phyloP scores from a whole-genome alignment of 2,888 invertebrate genomes.

The Eremobia ochroleuca region DNA sequence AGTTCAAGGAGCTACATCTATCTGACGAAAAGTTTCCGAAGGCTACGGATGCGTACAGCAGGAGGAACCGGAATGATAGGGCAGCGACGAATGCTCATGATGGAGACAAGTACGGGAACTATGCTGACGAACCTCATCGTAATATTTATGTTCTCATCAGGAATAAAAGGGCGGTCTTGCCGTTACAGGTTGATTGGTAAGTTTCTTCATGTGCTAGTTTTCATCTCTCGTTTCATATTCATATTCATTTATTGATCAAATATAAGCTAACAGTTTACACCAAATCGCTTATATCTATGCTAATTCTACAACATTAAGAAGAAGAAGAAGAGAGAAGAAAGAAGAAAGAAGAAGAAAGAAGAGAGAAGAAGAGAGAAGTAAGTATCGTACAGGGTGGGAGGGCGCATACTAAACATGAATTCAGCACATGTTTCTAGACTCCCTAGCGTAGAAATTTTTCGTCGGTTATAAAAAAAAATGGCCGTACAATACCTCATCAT shows the following conservation, averaged over 20 bases:
- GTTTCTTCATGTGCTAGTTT: slow-evolving; percentile 61
- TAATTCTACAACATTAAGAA: no score
- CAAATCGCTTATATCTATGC: no score
- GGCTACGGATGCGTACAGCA: slow-evolving; percentile 74
- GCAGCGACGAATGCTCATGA: slow-evolving; percentile 17
- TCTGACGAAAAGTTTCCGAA: slow-evolving; percentile 81
- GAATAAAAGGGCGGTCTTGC: slow-evolving; percentile 81
- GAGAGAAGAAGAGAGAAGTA: no score
- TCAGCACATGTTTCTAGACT: not conserved
- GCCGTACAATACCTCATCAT: no score
- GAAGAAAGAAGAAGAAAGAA: no score
- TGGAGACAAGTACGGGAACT: slow-evolving; percentile 41
- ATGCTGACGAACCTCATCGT: slow-evolving; percentile 64
- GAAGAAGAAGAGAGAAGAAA: no score
- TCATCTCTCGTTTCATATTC: not conserved
- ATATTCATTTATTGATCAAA: no score
- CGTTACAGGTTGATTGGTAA: slow-evolving; percentile 91
- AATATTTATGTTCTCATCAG: slow-evolving; percentile 76
- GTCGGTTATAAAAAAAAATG: no score
- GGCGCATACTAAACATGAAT: not conserved
- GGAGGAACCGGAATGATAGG: slow-evolving; percentile 40
- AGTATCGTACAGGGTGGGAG: not conserved
- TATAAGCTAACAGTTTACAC: no score
- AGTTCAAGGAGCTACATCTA: slow-evolving; percentile 89
- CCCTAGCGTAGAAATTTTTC: not conserved